Conservation (phyloP, 1,140 invertebrate species). For the Sarcophaga bullata region DNA sequence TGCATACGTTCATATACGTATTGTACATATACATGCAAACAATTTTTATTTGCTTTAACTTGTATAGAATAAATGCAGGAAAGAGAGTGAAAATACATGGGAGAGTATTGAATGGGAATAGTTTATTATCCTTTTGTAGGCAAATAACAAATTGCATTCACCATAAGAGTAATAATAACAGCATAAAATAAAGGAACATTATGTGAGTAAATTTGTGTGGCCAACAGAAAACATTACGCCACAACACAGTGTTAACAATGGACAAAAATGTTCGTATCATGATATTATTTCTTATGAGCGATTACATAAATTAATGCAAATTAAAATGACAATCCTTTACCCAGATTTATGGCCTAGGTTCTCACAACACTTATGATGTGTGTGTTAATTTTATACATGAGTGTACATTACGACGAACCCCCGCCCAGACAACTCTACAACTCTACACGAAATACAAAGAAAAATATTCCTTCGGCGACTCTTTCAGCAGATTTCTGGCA, state of each 20-base stretch:
- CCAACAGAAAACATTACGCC: neutral
- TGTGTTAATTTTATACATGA: no score
- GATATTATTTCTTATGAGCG: no score
- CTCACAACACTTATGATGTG: no score
- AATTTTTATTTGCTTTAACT: no score
- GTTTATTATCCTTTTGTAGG: slow-evolving; percentile 40
- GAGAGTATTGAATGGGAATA: slow-evolving; percentile 25
- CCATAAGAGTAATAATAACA: slow-evolving; percentile 38
- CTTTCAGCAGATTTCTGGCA: no score
- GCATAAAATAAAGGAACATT: slow-evolving; percentile 10
- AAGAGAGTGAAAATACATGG: slow-evolving; percentile 6
- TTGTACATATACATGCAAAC: neutral
- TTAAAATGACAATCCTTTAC: no score
- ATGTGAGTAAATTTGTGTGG: neutral
- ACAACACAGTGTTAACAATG: neutral
- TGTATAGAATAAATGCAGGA: neutral
- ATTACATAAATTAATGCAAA: no score
- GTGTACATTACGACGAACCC: no score
- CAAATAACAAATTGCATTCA: slow-evolving; percentile 40
- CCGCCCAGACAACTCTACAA: no score
- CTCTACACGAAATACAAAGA: no score
- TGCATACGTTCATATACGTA: neutral
- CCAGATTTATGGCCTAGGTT: no score
- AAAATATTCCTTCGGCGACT: no score
- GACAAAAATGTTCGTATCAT: neutral